A percentile compares a stretch with the other conserved stretches of the same genome.
These are phyloP conservation scores for Apis dorsata DNA, from an alignment of 1,140 invertebrate species.

Conservation along the genomic window DNA sequence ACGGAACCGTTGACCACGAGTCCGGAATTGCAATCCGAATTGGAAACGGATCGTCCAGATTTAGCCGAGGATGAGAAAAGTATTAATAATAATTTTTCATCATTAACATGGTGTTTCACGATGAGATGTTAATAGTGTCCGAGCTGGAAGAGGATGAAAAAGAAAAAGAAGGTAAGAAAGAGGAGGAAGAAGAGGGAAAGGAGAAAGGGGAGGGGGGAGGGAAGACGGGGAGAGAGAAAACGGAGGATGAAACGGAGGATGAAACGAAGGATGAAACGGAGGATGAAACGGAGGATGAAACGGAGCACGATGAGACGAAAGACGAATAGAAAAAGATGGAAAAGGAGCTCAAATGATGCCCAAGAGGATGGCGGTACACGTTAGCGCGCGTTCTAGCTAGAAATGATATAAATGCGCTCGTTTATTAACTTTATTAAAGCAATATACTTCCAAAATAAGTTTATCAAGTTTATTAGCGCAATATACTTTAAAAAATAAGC, in stretches of 20 bases:
- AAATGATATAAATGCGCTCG: slow-evolving; percentile 59
- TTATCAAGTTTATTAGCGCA: slow-evolving; percentile 54
- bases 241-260: not conserved
- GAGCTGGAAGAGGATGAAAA: not conserved
- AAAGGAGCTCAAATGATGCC: slow-evolving; percentile 33
- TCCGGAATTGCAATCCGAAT: slow-evolving; percentile 5
- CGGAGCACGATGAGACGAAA: not conserved
- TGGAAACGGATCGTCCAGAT: not conserved
- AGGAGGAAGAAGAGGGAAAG: not conserved
- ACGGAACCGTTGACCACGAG: not conserved
- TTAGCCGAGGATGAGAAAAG: not conserved
- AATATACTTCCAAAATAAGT: slow-evolving; percentile 45
- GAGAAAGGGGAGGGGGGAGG: not conserved
- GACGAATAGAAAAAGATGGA: slow-evolving; percentile 11
- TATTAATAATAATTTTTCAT: not conserved
- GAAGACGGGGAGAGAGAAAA: not conserved
- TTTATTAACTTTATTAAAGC: slow-evolving; percentile 61
- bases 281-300: not conserved
- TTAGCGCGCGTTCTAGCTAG: not conserved
- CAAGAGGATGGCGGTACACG: slow-evolving; percentile 26
- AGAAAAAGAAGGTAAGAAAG: not conserved
- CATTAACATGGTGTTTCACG: no score
- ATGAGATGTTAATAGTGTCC: not conserved
- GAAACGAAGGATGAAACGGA: not conserved
- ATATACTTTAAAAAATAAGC: slow-evolving; percentile 48